A percentile compares a stretch with the other conserved stretches of the same genome.
These are phyloP conservation scores for Aporophyla lueneburgensis DNA, from an alignment of 2,888 invertebrate genomes.

Conservation along the genomic window DNA sequence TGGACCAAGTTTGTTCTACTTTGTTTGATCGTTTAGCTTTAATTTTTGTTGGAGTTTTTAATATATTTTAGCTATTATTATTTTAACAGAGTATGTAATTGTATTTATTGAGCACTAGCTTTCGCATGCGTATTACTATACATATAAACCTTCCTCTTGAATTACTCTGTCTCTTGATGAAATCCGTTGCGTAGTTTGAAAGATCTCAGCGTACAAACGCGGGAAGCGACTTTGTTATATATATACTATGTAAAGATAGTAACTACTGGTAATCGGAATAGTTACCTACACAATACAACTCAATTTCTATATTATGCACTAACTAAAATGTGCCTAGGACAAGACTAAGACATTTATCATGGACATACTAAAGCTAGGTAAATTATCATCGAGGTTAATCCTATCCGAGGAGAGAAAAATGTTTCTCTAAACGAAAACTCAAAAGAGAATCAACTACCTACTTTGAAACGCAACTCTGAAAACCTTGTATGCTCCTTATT, in stretches of 20 bases:
- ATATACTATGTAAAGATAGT: background rate
- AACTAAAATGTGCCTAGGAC: too few relatives aligned
- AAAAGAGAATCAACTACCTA: background rate
- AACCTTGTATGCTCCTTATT: constrained; percentile 5
- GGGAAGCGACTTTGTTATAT: too few relatives aligned
- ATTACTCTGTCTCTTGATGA: too few relatives aligned
- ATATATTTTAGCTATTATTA: background rate
- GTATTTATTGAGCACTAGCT: background rate
- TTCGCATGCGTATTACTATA: too few relatives aligned
- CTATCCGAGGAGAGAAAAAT: background rate
- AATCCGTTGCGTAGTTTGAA: too few relatives aligned
- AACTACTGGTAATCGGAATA: background rate
- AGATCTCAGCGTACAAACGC: too few relatives aligned
- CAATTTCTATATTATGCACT: too few relatives aligned
- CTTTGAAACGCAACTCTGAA: constrained; percentile 5
- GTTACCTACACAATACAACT: too few relatives aligned
- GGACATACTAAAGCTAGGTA: background rate
- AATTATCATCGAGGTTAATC: background rate
- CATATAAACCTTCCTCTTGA: too few relatives aligned
- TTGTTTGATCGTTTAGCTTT: constrained; percentile 45
- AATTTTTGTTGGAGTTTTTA: constrained; percentile 15
- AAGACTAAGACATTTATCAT: background rate
- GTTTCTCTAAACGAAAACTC: background rate
- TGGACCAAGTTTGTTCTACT: constrained; percentile 44
- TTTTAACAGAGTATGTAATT: background rate